Percentiles rank a stretch among this genome's conserved stretches.
phyloP scores from a whole-genome alignment of 1,140 invertebrate species.

The Heliconius hewitsoni region DNA sequence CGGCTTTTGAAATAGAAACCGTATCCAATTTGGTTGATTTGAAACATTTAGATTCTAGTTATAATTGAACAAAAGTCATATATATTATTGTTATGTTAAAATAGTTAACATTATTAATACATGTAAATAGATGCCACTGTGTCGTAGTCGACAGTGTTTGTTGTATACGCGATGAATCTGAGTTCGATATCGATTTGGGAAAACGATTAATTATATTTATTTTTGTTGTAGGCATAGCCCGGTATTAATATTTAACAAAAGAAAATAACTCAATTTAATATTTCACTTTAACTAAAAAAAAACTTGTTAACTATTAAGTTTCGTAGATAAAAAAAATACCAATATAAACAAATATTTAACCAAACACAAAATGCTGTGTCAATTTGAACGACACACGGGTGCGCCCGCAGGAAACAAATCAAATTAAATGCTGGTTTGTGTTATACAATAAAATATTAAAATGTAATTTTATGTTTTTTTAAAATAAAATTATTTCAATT shows the following conservation, averaged over 20 bases:
- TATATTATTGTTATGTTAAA: too few relatives aligned
- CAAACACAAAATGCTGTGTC: not conserved
- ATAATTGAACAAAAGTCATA: not conserved
- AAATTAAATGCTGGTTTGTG: not conserved
- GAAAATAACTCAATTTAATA: too few relatives aligned
- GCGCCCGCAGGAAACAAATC: not conserved
- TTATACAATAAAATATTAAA: not conserved
- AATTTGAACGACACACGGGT: constrained; percentile 1
- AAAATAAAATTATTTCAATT: not conserved
- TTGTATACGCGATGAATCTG: too few relatives aligned
- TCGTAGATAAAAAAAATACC: not conserved
- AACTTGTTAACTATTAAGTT: not conserved
- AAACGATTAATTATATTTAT: too few relatives aligned
- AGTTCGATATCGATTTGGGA: too few relatives aligned
- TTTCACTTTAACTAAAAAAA: too few relatives aligned
- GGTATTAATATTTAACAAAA: too few relatives aligned
- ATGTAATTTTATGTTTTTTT: not conserved
- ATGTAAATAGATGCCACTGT: too few relatives aligned
- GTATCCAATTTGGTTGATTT: constrained; percentile 2
- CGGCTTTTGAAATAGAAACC: not conserved
- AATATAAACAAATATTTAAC: not conserved
- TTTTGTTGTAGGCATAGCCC: too few relatives aligned
- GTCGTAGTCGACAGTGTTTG: too few relatives aligned
- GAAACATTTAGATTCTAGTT: not conserved
- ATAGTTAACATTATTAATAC: too few relatives aligned